Evolutionary conservation across 2,113 vertebrate genomes (phyloP).

Genomic region (Bubalus kerabau): DNA sequence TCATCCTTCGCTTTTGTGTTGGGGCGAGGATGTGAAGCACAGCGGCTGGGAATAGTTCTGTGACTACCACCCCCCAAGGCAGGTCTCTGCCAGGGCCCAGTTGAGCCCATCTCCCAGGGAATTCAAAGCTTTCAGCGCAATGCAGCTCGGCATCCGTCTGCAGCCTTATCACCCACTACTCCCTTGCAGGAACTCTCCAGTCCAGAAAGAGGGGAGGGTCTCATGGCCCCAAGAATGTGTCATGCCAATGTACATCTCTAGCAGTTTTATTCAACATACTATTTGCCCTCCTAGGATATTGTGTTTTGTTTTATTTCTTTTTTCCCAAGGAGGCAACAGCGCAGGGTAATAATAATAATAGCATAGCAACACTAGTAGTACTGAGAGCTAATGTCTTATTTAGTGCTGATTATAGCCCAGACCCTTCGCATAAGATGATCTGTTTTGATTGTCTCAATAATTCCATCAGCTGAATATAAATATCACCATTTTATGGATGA

Average conservation of each 20-base stretch:
- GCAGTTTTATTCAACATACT: background rate
- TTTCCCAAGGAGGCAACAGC: background rate
- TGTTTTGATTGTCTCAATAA: background rate
- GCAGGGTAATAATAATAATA: background rate
- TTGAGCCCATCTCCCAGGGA: constrained; percentile 77
- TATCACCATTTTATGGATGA: background rate
- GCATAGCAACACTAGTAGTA: background rate
- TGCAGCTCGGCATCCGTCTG: background rate
- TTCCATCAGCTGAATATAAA: background rate
- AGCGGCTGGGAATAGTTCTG: constrained; percentile 72
- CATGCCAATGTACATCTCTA: background rate
- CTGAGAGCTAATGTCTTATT: background rate
- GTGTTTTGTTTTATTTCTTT: background rate
- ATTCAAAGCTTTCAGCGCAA: constrained; percentile 77
- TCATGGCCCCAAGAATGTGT: background rate
- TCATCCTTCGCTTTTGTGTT: constrained; percentile 81
- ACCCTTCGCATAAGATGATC: background rate
- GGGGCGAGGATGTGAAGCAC: constrained; percentile 76
- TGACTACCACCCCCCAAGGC: constrained; percentile 79
- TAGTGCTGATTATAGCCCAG: background rate
- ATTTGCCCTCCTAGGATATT: background rate
- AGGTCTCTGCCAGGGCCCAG: constrained; percentile 78
- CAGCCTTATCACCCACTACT: background rate
- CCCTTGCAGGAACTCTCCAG: background rate
- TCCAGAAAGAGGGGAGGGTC: background rate